Base-by-base conservation (phyloP, 2,113 vertebrate species). In the Mirounga angustirostris region DNA sequence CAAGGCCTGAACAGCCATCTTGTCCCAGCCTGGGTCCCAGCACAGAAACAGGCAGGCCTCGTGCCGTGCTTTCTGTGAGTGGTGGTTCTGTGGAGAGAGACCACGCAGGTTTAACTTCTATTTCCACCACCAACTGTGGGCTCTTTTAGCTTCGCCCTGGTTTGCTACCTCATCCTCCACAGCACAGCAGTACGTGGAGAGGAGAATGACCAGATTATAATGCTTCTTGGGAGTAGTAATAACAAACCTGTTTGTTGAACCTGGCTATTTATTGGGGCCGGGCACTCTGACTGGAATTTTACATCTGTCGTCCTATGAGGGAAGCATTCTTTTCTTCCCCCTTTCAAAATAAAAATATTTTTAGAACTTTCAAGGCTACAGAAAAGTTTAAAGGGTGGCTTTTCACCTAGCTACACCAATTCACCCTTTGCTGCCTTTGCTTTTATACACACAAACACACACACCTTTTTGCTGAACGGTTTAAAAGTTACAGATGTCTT, bases 291-390 rank as follows among this genome's bases (percentile, higher is more conserved):
- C 7, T 94, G 28, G 46, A 83, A 89, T 22, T 91, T 85, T 61
- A 56, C 7, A 86, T 67, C 18, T 78, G 3, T 54, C 21, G 43
- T 81, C 56, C 52, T 92, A 15, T 82, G 13, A 93, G 46, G 18
- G 28, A 88, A 69, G 43, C 59, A 15, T 65, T 71, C n/a, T 76
- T 91, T 92, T 91, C 65, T 80, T 87, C n/a, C 9, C 28, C 36
- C n/a, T 76, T 95, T 83, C 46, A 74, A 97, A 96, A 91, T 95
- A 63, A 58, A 95, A 52, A 78, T 78, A 58, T 50, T 94, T 97
- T 56, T 14, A 50, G 80, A 90, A 79, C 50, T 67, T 54, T 82
- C 52, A 95, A 56, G 18, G 58, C 65, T 91, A 50, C 78, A 74
- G 26, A 40, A 88, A 87, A 82, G n/a, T 56, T 94, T 71, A 71